phyloP scores from a whole-genome alignment of 2,888 invertebrate species.

The Polyploca ridens region DNA sequence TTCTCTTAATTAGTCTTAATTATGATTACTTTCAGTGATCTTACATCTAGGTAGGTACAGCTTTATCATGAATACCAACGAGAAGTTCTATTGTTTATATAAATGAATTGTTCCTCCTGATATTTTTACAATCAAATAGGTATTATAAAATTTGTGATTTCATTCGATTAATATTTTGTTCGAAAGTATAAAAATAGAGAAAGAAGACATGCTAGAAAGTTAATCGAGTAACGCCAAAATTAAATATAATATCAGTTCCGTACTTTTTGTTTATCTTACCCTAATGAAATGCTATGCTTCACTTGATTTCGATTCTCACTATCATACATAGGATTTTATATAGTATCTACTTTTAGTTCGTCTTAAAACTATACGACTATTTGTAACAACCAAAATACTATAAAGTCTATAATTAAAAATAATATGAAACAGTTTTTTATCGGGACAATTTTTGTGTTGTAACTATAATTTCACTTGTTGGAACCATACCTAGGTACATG shows the following conservation, averaged over 20 bases:
- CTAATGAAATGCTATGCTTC: conserved; percentile 62
- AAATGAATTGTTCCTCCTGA: not conserved
- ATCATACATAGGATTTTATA: conserved; percentile 41
- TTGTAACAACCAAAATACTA: conserved; percentile 32
- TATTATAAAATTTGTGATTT: too few relatives aligned
- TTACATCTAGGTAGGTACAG: not conserved
- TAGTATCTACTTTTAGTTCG: conserved; percentile 17
- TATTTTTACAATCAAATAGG: too few relatives aligned
- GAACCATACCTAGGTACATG: not conserved
- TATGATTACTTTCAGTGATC: not conserved
- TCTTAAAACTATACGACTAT: conserved; percentile 20
- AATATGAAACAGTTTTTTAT: not conserved
- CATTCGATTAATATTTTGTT: not conserved
- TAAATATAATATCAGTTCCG: not conserved
- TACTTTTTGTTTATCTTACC: conserved; percentile 31
- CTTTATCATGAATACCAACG: not conserved
- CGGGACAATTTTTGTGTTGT: not conserved
- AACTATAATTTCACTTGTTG: not conserved
- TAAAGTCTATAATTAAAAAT: not conserved
- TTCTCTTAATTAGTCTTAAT: conserved; percentile 1
- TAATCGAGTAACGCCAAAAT: conserved; percentile 2
- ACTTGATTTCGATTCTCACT: conserved; percentile 59
- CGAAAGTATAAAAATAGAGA: not conserved
- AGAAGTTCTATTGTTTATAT: not conserved
- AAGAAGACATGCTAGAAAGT: not conserved